Evolutionary conservation across 2,888 invertebrate species (phyloP).

Genomic region (Xylota sylvarum): DNA sequence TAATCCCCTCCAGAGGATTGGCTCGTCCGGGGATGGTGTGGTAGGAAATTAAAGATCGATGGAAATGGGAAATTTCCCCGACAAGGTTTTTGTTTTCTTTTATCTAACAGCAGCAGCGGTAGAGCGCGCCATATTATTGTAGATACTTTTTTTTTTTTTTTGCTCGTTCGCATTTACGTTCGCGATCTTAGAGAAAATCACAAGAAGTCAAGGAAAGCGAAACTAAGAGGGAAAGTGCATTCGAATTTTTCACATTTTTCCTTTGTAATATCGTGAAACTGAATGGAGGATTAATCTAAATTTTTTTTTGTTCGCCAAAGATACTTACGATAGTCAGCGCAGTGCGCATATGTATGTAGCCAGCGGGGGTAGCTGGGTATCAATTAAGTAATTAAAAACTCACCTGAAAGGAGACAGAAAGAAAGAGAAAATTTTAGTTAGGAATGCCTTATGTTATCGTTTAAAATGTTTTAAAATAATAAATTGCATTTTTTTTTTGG

Average conservation of each 20-base stretch:
- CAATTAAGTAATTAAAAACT: slow-evolving; percentile 73
- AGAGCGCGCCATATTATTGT: slow-evolving; percentile 43
- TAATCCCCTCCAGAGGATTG: slow-evolving; percentile 60
- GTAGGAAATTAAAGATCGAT: slow-evolving; percentile 64
- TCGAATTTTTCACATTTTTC: slow-evolving; percentile 66
- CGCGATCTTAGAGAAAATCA: slow-evolving; percentile 63
- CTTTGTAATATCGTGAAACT: slow-evolving; percentile 3
- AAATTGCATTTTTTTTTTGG: neutral
- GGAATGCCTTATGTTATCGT: neutral
- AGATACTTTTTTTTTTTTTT: slow-evolving; percentile 6
- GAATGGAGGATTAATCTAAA: slow-evolving; percentile 5
- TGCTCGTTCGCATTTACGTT: slow-evolving; percentile 15
- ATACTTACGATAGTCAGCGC: slow-evolving; percentile 42
- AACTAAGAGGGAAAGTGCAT: slow-evolving; percentile 76
- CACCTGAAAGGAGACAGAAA: slow-evolving; percentile 69
- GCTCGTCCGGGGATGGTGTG: neutral
- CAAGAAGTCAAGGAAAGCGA: slow-evolving; percentile 71
- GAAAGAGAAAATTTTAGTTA: slow-evolving; percentile 12
- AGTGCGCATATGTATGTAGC: slow-evolving; percentile 15
- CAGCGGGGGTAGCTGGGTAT: slow-evolving; percentile 45
- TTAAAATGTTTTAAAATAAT: neutral
- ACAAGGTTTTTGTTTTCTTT: slow-evolving; percentile 36
- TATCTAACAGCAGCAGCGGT: slow-evolving; percentile 30
- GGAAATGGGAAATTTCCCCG: slow-evolving; percentile 52
- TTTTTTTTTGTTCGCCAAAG: slow-evolving; percentile 12